Base-by-base conservation (phyloP, 2,888 invertebrate species). In the Idaea biselata region DNA sequence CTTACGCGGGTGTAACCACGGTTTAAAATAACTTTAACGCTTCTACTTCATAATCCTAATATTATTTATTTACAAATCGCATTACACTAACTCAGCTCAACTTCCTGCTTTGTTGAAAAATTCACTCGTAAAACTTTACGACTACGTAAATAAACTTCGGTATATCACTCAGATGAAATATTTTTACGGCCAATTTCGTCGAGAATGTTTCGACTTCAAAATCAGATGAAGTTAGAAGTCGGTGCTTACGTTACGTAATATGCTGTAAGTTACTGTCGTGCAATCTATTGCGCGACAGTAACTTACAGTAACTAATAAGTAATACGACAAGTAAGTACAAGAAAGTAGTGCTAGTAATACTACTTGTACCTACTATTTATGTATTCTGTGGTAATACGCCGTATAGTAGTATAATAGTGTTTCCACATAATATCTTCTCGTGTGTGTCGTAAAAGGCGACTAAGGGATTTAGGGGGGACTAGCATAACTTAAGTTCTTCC, bases 71-170 rank as follows among this genome's bases (percentile, higher is more conserved):
- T 44, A 14, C 11, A 44, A 44, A 44, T 44, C 14, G 14, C 11
- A 11, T 44, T 44, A 44, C 11, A 44, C 14, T 44, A 44, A 44
- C 44, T 44, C 44, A 11, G 14, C 3, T 44, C 44, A 44, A 44
- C 44, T 58, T 31, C 25, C 16, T 11, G n/a, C 17, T n/a, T 18
- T 18, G n/a, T 16, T 60, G 55, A 60, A 55, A 33, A 33, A 33
- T 60, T 60, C 44, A 44, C 44, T 44, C 44, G 44, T 44, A 44
- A 44, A 44, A 44, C 14, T 44, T 8, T 44, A 44, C 44, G 44
- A 11, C 0, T 8, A 44, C 7, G 44, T 44, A 44, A 7, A 44
- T 14, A 44, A 44, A 44, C 44, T 44, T 44, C 44, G 44, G 11
- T 44, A 8, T 44, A 44, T 44, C 44, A 44, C 44, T 44, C 8